These are phyloP conservation scores for Monoplex corrugatus DNA, from an alignment of 2,888 invertebrate genomes.

Conservation along the genomic window DNA sequence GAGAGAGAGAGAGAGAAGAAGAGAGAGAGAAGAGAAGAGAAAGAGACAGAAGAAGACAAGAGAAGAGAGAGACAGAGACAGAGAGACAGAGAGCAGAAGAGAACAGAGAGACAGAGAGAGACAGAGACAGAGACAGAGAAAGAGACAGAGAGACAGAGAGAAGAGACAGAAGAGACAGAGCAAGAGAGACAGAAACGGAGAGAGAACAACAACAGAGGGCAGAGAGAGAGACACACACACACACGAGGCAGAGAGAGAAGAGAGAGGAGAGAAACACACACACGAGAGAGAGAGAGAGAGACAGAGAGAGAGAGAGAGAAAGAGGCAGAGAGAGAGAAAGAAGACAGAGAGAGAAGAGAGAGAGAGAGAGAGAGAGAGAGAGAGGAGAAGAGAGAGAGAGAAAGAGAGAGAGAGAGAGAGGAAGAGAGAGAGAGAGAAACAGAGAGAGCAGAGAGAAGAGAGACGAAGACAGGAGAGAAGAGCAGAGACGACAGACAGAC, in stretches of 20 bases:
- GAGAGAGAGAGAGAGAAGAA: conserved; percentile 18
- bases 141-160: neutral
- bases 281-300: neutral
- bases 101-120: neutral
- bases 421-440: neutral
- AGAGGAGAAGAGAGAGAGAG: neutral
- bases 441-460: neutral
- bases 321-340: neutral
- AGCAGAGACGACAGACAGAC: neutral
- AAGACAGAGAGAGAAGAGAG: neutral
- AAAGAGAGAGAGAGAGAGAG: neutral
- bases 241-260: neutral
- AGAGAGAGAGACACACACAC: conserved; percentile 30
- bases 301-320: neutral
- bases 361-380: neutral
- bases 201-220: neutral
- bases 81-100: neutral
- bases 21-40: neutral
- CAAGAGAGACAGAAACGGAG: neutral
- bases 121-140: neutral
- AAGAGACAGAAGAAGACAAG: neutral
- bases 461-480: neutral
- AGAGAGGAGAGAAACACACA: neutral
- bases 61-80: neutral
- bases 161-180: neutral